Conservation (phyloP, 2,888 invertebrate genomes). For the Allacma fusca region DNA sequence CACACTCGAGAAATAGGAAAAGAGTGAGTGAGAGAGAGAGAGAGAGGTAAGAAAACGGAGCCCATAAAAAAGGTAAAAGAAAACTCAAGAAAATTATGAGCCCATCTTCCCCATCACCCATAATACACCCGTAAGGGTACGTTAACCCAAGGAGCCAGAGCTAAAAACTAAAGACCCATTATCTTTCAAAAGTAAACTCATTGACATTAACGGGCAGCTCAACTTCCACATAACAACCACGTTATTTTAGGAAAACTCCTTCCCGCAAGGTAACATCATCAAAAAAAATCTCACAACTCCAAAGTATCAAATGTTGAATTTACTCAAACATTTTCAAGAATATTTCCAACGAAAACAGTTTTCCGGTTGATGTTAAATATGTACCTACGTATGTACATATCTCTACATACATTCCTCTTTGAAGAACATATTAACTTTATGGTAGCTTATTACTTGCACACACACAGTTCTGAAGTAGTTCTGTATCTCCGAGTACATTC, state of each 20-base stretch:
- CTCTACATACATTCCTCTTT: no score
- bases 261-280: background rate
- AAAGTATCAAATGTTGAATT: constrained; percentile 1
- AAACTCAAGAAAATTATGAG: constrained; percentile 11
- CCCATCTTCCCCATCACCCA: constrained; percentile 3
- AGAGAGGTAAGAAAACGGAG: background rate
- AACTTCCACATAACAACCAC: constrained; percentile 16
- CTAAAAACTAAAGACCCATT: constrained; percentile 16
- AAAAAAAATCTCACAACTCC: background rate
- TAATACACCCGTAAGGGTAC: constrained; percentile 1
- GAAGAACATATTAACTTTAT: no score
- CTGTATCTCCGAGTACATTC: no score
- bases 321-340: background rate
- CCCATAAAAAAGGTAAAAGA: constrained; percentile 16
- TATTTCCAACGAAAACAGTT: background rate
- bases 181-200: constrained; percentile 11
- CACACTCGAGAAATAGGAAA: constrained; percentile 1
- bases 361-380: background rate
- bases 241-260: constrained; percentile 3
- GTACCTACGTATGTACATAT: no score
- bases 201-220: constrained; percentile 11
- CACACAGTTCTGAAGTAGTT: no score
- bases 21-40: background rate
- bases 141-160: background rate
- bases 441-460: no score